Evolutionary conservation across 2,113 vertebrate species (phyloP), one percentile per base, ranked within the genome.

Genomic region (Theristicus caerulescens): DNA sequence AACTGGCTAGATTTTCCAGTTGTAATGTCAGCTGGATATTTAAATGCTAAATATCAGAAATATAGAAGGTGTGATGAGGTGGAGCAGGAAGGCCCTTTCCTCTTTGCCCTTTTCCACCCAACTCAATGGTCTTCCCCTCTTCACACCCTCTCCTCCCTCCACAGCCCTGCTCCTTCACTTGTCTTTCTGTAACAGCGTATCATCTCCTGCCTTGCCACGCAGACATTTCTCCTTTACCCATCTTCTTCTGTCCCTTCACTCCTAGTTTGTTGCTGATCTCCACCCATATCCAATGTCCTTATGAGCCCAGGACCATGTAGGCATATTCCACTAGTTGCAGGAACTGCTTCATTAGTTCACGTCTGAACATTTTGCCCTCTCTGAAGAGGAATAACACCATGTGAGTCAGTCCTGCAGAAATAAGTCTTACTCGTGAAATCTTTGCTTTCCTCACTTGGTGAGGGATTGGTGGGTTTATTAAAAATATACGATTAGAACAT

Each of bases 351-450:
- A 93, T 95, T 95, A 94, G 51, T 94, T 96, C 58, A 92, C 62
- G 91, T 97, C 96, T 96, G 95, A 94, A 96, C 89, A 97, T 96
- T 93, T 59, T 81, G 89, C 93, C 64, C 71, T 82, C 51, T 93
- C 66, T 83, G 64, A 89, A 91, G 40, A 91, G 34, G 66, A 89
- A 83, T 81, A 85, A 91, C 38, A 77, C 55, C 46, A 95, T 93
- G 67, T 97, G 96, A 93, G 93, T 97, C 94, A 95, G 72, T 80
- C 64, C 72, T 88, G 44, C 0, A 0, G 78, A 93, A 95, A 81
- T 47, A 83, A 90, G 46, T 59, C 40, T 73, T 82, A 65, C 11
- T 72, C 0, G 46, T 95, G 55, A 88, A 83, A 73, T 58, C 82
- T 94, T 85, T 82, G 49, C 62, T 85, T 86, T 61, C 11, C 54